A percentile compares a stretch with the other conserved stretches of the same genome.
Evolutionary conservation across 2,797 vertebrate species (phyloP).

Genomic region (Hipposideros larvatus): DNA sequence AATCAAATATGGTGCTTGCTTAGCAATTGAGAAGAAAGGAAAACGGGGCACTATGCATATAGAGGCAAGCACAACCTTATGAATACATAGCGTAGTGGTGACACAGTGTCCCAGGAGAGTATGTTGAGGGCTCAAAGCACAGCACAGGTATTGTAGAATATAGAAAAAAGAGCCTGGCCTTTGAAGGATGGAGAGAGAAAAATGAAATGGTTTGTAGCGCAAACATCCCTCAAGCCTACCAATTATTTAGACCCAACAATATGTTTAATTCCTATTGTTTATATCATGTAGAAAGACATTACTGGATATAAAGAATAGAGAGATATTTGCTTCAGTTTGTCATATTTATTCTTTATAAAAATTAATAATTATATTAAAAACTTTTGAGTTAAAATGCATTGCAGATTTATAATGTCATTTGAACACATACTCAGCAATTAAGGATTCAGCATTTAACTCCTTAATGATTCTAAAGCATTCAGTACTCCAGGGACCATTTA

Average conservation of each 20-base stretch:
- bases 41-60: neutral
- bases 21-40: neutral
- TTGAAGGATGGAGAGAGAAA: neutral
- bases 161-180: neutral
- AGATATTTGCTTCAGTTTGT: neutral
- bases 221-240: neutral
- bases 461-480: neutral
- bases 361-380: neutral
- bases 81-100: accelerated
- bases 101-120: accelerated
- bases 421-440: neutral
- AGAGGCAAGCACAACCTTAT: accelerated
- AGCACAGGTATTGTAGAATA: neutral
- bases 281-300: neutral
- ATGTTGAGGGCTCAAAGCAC: neutral
- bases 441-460: neutral
- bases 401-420: neutral
- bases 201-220: neutral
- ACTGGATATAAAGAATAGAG: neutral
- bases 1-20: neutral
- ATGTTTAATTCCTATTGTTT: neutral
- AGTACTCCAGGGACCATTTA: neutral
- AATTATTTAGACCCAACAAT: neutral
- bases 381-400: neutral
- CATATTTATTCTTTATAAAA: neutral